These are phyloP conservation scores for Pteronura brasiliensis DNA, from an alignment of 2,113 vertebrate genomes.

Conservation along the genomic window DNA sequence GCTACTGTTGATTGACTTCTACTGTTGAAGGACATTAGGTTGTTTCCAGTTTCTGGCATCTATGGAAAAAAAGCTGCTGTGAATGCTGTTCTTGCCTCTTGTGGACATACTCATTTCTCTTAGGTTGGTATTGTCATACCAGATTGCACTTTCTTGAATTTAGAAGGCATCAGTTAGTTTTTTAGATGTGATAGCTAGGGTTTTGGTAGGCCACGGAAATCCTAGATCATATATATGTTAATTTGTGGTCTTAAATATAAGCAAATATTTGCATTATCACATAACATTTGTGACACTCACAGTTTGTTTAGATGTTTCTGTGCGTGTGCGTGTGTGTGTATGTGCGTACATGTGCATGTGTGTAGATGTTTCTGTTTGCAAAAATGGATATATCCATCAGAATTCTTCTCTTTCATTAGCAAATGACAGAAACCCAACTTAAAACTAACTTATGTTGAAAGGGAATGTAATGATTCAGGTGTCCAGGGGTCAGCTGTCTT, in stretches of 20 bases:
- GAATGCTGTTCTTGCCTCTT: neutral
- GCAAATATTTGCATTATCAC: neutral
- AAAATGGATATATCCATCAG: neutral
- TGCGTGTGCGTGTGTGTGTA: neutral
- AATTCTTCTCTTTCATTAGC: neutral
- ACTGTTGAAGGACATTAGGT: neutral
- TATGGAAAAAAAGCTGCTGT: neutral
- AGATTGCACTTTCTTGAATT: neutral
- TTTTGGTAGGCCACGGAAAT: neutral
- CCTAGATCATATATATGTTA: neutral
- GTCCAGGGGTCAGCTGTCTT: neutral
- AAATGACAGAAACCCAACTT: neutral
- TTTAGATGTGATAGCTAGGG: neutral
- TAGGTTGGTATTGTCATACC: neutral
- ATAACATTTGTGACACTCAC: neutral
- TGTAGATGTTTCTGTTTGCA: neutral
- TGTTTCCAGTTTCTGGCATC: neutral
- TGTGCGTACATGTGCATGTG: rapidly evolving
- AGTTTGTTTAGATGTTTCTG: neutral
- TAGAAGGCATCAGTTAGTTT: neutral
- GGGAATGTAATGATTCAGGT: neutral
- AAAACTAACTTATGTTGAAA: neutral
- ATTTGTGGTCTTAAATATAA: neutral
- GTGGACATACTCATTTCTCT: neutral
- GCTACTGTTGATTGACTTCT: neutral